Percentiles rank a stretch among this genome's conserved stretches.
Conservation (phyloP, 1,140 invertebrate genomes). For the Scylla paramamosain region DNA sequence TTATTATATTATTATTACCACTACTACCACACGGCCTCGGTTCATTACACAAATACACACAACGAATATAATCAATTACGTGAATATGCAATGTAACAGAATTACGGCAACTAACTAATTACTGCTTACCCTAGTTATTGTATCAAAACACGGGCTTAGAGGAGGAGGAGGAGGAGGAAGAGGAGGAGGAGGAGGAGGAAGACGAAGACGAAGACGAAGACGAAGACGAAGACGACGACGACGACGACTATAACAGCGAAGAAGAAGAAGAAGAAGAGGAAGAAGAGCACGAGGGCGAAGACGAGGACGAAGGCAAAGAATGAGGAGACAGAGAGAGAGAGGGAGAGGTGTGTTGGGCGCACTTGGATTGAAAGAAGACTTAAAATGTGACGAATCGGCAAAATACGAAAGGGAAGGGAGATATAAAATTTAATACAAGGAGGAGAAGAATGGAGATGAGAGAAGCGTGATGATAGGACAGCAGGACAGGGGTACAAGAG, state of each 20-base stretch:
- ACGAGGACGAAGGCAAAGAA: no score
- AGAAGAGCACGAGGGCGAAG: no score
- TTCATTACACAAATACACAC: not conserved
- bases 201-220: no score
- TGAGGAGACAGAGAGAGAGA: no score
- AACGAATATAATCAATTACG: not conserved
- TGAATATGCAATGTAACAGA: not conserved
- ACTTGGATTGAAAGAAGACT: no score
- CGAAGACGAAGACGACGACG: no score
- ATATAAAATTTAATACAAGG: not conserved
- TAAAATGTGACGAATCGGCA: no score
- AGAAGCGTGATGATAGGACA: not conserved
- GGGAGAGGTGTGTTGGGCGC: no score
- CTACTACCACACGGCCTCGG: not conserved
- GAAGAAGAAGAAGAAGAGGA: no score
- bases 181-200: no score
- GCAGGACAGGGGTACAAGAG: not conserved
- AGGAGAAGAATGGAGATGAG: not conserved
- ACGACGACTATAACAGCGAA: not conserved
- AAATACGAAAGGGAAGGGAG: no score
- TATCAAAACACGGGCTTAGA: not conserved
- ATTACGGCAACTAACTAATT: not conserved
- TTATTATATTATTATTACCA: no score
- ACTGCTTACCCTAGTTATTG: not conserved
- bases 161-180: not conserved